Conservation (phyloP, 2,113 vertebrate genomes). For the Suricata suricatta region DNA sequence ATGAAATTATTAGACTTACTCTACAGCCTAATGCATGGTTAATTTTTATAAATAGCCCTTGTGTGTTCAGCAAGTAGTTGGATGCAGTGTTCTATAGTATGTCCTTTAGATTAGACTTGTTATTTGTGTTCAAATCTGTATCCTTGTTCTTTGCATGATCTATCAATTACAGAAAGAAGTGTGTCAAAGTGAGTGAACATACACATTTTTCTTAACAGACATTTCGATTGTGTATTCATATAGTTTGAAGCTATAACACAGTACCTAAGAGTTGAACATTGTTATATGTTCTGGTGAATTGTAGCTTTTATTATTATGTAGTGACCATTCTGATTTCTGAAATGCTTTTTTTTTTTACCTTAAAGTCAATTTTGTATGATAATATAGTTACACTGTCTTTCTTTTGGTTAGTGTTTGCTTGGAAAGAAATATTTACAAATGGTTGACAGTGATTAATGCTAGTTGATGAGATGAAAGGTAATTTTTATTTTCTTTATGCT, state of each 20-base stretch:
- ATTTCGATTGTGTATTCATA: slow-evolving; percentile 36
- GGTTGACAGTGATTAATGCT: background rate
- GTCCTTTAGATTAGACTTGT: background rate
- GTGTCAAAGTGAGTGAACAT: background rate
- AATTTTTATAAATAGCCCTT: slow-evolving; percentile 12
- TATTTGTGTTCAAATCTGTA: background rate
- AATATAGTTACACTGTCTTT: background rate
- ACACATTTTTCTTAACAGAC: slow-evolving; percentile 19
- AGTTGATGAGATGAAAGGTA: background rate
- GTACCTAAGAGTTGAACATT: slow-evolving; percentile 35
- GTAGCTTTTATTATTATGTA: slow-evolving; percentile 49
- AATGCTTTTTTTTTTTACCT: slow-evolving; percentile 45
- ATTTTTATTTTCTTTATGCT: background rate
- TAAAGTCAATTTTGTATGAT: slow-evolving; percentile 12
- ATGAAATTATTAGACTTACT: slow-evolving; percentile 3
- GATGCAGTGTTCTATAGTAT: background rate
- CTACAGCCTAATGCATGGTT: background rate
- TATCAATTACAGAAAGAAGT: background rate
- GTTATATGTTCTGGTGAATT: slow-evolving; percentile 5
- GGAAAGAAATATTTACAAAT: slow-evolving; percentile 39
- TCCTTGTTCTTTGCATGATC: slow-evolving; percentile 13
- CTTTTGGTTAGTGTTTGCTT: slow-evolving; percentile 24
- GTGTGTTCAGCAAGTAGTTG: background rate
- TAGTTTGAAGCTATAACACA: slow-evolving; percentile 1
- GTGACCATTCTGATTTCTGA: slow-evolving; percentile 28